Conservation (phyloP, 2,113 vertebrate species). For the Sturnus vulgaris region DNA sequence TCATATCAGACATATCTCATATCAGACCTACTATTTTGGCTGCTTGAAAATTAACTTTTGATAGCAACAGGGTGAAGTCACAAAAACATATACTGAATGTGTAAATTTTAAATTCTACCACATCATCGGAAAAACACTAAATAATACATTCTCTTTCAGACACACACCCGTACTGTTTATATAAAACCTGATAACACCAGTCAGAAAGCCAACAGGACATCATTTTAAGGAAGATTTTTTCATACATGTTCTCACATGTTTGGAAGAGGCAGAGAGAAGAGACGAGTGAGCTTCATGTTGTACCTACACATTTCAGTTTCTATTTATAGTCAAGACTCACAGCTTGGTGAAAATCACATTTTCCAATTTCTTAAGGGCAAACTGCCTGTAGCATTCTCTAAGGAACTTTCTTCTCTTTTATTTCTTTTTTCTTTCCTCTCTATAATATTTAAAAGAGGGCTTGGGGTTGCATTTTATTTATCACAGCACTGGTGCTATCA, state of each 20-base stretch:
- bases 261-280: not conserved
- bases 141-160: not conserved
- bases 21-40: not conserved
- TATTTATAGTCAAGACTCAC: not conserved
- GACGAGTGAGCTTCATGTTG: not conserved
- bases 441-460: not conserved
- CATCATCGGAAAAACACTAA: not conserved
- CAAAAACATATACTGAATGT: not conserved
- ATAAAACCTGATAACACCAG: not conserved
- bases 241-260: not conserved
- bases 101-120: not conserved
- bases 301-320: not conserved
- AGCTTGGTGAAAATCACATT: not conserved
- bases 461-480: not conserved
- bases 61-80: not conserved
- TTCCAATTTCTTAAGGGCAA: not conserved
- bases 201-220: not conserved
- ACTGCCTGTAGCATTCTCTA: not conserved
- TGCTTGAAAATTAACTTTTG: not conserved
- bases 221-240: not conserved
- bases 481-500: not conserved
- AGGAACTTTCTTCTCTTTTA: not conserved
- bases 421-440: fast-evolving
- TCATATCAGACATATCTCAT: not conserved
- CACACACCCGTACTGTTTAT: not conserved